Evolutionary conservation across 2,888 invertebrate genomes (phyloP).

Genomic region (Cordylochernes scorpioides): DNA sequence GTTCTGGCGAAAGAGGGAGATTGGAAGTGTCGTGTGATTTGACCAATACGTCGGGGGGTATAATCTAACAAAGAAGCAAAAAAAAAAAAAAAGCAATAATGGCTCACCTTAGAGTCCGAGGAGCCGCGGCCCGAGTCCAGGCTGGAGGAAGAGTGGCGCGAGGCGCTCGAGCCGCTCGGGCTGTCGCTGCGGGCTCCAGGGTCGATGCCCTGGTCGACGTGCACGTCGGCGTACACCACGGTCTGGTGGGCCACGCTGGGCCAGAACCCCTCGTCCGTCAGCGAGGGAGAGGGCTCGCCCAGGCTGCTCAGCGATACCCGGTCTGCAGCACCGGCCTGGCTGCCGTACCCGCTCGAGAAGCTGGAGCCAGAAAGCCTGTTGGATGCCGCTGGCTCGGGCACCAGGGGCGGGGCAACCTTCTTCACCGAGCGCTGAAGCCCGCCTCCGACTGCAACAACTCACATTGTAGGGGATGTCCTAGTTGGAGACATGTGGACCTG

Average conservation of each 20-base stretch:
- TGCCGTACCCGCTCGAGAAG: slow-evolving; percentile 13
- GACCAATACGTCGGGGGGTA: too few relatives aligned
- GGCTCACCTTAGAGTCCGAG: slow-evolving; percentile 20
- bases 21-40: too few relatives aligned
- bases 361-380: slow-evolving; percentile 14
- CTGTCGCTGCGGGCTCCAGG: slow-evolving; percentile 57
- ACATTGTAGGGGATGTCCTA: too few relatives aligned
- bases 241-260: neutral
- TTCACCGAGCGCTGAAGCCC: slow-evolving; percentile 59
- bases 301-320: slow-evolving; percentile 11
- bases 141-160: slow-evolving; percentile 55
- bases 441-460: slow-evolving; percentile 39
- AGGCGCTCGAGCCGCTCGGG: slow-evolving; percentile 31
- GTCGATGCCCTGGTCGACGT: slow-evolving; percentile 49
- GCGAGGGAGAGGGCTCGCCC: neutral
- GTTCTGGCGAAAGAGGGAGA: too few relatives aligned
- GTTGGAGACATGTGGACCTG: too few relatives aligned
- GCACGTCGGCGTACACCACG: slow-evolving; percentile 10
- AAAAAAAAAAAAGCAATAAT: too few relatives aligned
- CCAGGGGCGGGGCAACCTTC: slow-evolving; percentile 66
- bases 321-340: slow-evolving; percentile 11
- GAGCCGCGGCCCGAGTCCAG: slow-evolving; percentile 77
- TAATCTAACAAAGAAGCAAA: too few relatives aligned
- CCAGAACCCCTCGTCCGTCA: too few relatives aligned
- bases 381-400: slow-evolving; percentile 34